Evolutionary conservation across 1,140 invertebrate genomes (phyloP), one percentile per base, ranked within the genome.

Genomic region (Drosophila ercepeae): DNA sequence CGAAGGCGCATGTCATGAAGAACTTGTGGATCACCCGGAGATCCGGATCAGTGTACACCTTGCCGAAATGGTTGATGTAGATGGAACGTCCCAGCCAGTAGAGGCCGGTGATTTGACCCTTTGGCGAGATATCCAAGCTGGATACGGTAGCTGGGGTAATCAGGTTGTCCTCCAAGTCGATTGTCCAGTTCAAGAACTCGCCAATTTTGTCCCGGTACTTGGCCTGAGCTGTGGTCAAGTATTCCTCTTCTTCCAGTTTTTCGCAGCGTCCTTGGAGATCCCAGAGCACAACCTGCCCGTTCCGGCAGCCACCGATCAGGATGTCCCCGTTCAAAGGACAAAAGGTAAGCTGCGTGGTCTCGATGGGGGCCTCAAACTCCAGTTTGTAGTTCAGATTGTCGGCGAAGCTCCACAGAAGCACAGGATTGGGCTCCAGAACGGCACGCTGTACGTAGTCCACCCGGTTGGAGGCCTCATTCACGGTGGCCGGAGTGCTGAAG

Each of bases 201-300:
- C 92, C 93, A 89, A 95, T 94, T n/a, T 92, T 90, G 1, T 91
- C 91, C 36, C 92, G 91, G 78, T 95, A 94, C 68, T 93, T 94
- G 71, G 93, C 91, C 89, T 95, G 94, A 0, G 92, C 92, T 32
- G 93, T 91, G 44, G 94, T 95, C n/a, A 94, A 75, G n/a, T 93
- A 92, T 81, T 93, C 92, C 19, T 94, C 91, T 29, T 91, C 92
- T 64, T 96, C 94, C 0, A 94, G 91, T 67, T 93, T 92, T 70
- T 95, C 93, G 44, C 95, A 92, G 77, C 94, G 94, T 50, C 94
- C 94, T 4, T 93, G 93, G 32, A 96, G 92, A 86, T 96, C 95
- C 95, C 95, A 96, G 14, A 96, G 65, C 18, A 95, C 91, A 13
- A 96, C 91, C 92, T 95, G 94, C 1, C 95, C 96, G 88, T 95